Evolutionary conservation across 35 echinoderm and acorn worm species (phyloP).

Genomic region (Ophiothrix spiculata): DNA sequence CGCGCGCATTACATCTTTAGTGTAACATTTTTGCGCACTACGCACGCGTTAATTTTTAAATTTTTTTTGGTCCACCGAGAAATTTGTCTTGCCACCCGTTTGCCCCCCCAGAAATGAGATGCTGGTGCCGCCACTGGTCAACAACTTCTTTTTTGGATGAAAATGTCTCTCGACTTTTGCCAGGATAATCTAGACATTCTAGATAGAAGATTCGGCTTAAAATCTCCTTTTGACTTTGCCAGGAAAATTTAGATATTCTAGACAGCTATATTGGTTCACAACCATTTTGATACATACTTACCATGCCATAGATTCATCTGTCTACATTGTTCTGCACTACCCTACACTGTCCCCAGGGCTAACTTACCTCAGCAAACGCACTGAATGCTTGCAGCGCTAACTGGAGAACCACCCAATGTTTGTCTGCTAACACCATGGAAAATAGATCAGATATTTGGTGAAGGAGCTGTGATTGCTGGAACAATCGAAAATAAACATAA

Average conservation of each 20-base stretch:
- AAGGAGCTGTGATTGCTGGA: constrained; percentile 46
- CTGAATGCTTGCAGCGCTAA: constrained; percentile 70
- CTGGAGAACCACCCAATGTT: constrained; percentile 48
- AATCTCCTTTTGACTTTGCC: neutral
- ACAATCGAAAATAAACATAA: neutral
- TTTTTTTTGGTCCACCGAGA: too few species aligned
- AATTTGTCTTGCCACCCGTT: too few species aligned
- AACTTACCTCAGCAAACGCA: constrained; percentile 72
- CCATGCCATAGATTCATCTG: neutral
- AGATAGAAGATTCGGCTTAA: neutral
- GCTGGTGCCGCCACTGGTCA: too few species aligned
- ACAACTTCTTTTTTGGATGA: too few species aligned
- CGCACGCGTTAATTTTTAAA: neutral
- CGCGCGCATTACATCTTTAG: too few species aligned
- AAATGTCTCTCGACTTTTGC: neutral
- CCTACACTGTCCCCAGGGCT: neutral
- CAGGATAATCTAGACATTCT: neutral
- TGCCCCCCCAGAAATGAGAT: too few species aligned
- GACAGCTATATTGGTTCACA: too few species aligned
- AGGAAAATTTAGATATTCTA: neutral
- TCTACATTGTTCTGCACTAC: neutral
- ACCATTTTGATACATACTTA: neutral
- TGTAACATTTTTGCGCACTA: too few species aligned
- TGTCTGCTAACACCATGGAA: constrained; percentile 40
- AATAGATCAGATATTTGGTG: constrained; percentile 42